Percentiles rank a stretch among this genome's conserved stretches.
phyloP scores from a whole-genome alignment of 1,140 invertebrate species.

The Drosophila trapezifrons region DNA sequence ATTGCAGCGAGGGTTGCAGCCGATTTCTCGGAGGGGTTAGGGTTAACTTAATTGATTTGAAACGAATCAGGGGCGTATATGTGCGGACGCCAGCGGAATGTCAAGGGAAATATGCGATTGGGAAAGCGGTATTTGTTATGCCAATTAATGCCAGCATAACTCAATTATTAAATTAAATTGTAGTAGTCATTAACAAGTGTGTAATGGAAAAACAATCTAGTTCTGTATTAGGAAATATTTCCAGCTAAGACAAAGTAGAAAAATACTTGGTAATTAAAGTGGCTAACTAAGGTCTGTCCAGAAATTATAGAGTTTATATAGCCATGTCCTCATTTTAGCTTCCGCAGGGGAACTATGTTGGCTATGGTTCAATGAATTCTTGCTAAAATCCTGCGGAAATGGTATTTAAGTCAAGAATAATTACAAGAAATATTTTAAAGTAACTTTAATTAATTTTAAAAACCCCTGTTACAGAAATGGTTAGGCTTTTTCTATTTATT shows the following conservation, averaged over 20 bases:
- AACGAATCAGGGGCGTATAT: slow-evolving; percentile 34
- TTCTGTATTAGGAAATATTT: slow-evolving; percentile 17
- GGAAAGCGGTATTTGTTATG: slow-evolving; percentile 23
- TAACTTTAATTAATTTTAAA: too few relatives aligned
- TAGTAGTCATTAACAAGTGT: slow-evolving; percentile 12
- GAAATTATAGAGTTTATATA: not conserved
- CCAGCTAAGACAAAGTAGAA: not conserved
- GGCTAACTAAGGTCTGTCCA: not conserved
- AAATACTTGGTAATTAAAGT: slow-evolving; percentile 11
- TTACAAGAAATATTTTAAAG: not conserved
- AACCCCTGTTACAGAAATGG: too few relatives aligned
- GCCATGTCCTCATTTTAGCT: slow-evolving; percentile 13
- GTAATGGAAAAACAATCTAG: slow-evolving; percentile 9
- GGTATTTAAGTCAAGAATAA: not conserved
- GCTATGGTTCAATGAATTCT: not conserved
- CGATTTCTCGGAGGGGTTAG: slow-evolving; percentile 31
- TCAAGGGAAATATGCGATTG: slow-evolving; percentile 34
- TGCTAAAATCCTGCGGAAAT: not conserved
- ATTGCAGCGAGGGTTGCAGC: slow-evolving; percentile 38
- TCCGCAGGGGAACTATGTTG: slow-evolving; percentile 3
- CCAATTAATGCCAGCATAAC: slow-evolving; percentile 26
- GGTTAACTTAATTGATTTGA: slow-evolving; percentile 47
- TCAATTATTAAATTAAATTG: slow-evolving; percentile 33
- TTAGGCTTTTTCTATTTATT: too few relatives aligned
- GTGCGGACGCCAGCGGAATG: slow-evolving; percentile 18